Evolutionary conservation across 2,797 vertebrate species (phyloP), one percentile per base, ranked within the genome.

Genomic region (Halcyon smyrnensis): DNA sequence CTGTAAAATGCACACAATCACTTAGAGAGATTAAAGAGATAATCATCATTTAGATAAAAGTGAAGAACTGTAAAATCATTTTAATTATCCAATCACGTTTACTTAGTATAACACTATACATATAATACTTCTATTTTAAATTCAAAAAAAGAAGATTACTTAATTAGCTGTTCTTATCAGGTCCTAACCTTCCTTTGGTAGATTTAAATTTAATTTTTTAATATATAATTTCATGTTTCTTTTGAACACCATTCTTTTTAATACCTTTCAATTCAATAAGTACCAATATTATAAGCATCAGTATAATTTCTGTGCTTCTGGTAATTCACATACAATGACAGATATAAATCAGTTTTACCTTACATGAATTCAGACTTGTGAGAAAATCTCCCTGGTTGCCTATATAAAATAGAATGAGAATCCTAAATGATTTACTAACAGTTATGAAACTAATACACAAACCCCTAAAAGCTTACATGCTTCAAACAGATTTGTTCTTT

Each of bases 351-450:
- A 65, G n/a, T 82, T 93, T 94, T 92, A 36, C 10, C 17, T 59
- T 83, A 36, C 19, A 96, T 96, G 95, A 95, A 93, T 67, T 84
- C 73, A 90, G 48, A 95, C 84, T 89, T 92, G 46, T 60, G 60
- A 89, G 62, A 78, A 96, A 67, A 77, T 59, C 56, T 92, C 70
- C 46, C 73, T 87, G 84, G 34, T 60, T 94, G 56, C 36, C 82
- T 95, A 51, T 36, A 83, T 73, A 87, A 95, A 97, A 76, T 48
- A 97, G 84, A 96, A 94, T 88, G 65, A 87, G 90, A 87, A 69
- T 50, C n/a, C 46, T 59, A 79, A 84, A 79, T 69, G 8, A 86
- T 91, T 95, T 92, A 90, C 43, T 70, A 74, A 36, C 36, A 69
- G 64, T 76, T 79, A 41, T 46, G 27, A 81, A 85, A 62, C 5